phyloP scores from a whole-genome alignment of 37 sponge, comb jelly and placozoan species.

The Spongilla lacustris region DNA sequence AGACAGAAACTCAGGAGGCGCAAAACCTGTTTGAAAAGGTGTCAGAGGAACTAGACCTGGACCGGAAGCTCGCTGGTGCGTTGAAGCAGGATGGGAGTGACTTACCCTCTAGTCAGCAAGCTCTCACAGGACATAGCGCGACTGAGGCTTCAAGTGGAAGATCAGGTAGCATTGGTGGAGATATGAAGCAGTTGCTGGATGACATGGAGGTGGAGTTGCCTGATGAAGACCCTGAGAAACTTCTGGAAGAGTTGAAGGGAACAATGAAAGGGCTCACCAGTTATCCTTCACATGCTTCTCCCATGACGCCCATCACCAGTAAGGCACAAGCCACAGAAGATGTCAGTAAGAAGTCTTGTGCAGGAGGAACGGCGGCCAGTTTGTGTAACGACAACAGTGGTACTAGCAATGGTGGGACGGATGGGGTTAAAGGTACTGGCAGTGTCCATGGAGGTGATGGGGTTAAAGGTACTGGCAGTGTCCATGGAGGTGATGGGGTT shows the following conservation, averaged over 20 bases:
- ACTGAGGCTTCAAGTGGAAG: not conserved
- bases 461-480: not conserved
- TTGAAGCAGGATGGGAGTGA: slow-evolving; percentile 26
- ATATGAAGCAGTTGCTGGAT: slow-evolving; percentile 22
- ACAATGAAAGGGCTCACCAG: not conserved
- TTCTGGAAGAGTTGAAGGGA: slow-evolving; percentile 48
- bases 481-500: not conserved
- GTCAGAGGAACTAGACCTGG: slow-evolving; percentile 59
- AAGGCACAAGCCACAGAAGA: not conserved
- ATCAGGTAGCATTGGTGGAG: not conserved
- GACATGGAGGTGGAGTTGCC: slow-evolving; percentile 23
- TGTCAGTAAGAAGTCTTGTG: not conserved
- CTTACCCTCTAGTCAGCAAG: slow-evolving; percentile 13
- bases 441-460: not conserved
- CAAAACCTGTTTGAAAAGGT: slow-evolving; percentile 61
- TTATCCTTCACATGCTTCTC: not conserved
- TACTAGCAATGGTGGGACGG: not conserved
- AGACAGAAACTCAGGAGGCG: slow-evolving; percentile 68
- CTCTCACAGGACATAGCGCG: slow-evolving; percentile 37
- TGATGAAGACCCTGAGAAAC: slow-evolving; percentile 44
- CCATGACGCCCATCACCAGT: not conserved
- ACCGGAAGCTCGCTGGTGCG: slow-evolving; percentile 14
- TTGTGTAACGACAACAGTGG: not conserved
- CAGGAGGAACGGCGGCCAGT: not conserved
- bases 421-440: not conserved